Percentiles rank a stretch among this genome's conserved stretches.
phyloP scores from a whole-genome alignment of 2,797 vertebrate species.

The Ceryle rudis region DNA sequence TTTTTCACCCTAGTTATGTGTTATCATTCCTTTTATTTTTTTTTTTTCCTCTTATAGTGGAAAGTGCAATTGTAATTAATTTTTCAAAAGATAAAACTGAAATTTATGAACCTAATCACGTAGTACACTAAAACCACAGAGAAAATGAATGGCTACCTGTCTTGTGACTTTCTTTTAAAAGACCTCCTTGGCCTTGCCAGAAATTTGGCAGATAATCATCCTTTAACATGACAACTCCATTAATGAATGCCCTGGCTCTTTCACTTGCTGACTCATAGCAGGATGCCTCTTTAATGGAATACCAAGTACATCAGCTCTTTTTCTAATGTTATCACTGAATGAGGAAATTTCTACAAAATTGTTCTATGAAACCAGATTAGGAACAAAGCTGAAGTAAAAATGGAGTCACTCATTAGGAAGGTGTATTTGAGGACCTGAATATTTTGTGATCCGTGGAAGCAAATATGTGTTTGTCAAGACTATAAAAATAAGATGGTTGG shows the following conservation, averaged over 20 bases:
- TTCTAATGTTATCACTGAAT: not conserved
- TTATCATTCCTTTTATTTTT: not conserved
- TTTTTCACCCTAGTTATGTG: accelerated
- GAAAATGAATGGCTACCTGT: conserved; percentile 52
- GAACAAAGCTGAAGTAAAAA: not conserved
- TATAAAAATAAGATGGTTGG: not conserved
- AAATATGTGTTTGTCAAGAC: not conserved
- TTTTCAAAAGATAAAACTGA: conserved; percentile 8
- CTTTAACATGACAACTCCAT: conserved; percentile 57
- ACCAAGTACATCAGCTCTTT: not conserved
- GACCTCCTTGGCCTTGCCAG: conserved; percentile 40
- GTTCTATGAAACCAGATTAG: not conserved
- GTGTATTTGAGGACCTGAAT: not conserved
- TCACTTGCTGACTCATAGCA: conserved; percentile 39
- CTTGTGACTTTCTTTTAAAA: not conserved
- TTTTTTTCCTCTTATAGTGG: not conserved
- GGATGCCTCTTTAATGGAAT: not conserved
- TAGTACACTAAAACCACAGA: not conserved
- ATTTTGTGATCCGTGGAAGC: not conserved
- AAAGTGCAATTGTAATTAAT: not conserved
- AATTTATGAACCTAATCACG: not conserved
- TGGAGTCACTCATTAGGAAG: not conserved
- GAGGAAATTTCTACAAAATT: not conserved
- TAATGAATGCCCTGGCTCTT: conserved; percentile 30
- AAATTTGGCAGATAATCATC: conserved; percentile 55